These are phyloP conservation scores for Cryptus viduatorius DNA, from an alignment of 2,888 invertebrate species.

Conservation along the genomic window DNA sequence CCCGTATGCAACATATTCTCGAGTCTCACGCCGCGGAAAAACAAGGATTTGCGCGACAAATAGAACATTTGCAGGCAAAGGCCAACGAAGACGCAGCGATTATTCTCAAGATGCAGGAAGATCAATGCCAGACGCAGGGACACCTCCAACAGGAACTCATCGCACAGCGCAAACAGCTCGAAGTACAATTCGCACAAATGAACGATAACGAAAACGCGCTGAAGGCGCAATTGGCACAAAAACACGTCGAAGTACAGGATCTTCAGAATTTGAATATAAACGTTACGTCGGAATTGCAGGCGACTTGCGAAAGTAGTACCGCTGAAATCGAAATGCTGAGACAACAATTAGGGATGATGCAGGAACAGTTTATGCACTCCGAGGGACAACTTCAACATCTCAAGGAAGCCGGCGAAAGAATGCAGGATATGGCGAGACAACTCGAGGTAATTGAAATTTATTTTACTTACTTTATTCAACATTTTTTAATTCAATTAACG, in stretches of 20 bases:
- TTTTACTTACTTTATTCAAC: background rate
- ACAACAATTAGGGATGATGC: constrained; percentile 80
- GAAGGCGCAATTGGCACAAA: constrained; percentile 84
- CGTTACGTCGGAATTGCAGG: constrained; percentile 80
- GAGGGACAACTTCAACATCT: constrained; percentile 82
- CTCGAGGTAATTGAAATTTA: constrained; percentile 83
- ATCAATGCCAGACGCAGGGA: constrained; percentile 85
- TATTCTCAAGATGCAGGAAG: constrained; percentile 86
- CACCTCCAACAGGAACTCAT: constrained; percentile 86
- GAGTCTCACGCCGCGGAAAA: constrained; percentile 87
- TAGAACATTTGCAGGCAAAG: constrained; percentile 88
- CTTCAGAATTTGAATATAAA: constrained; percentile 80
- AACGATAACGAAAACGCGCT: constrained; percentile 86
- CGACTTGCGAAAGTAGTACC: constrained; percentile 80
- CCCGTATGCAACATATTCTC: constrained; percentile 88
- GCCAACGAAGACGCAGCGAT: constrained; percentile 86
- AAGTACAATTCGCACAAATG: constrained; percentile 88
- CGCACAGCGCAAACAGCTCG: constrained; percentile 88
- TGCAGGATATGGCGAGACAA: constrained; percentile 86
- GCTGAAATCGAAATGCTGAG: constrained; percentile 80
- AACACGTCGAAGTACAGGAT: constrained; percentile 86
- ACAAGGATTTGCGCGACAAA: constrained; percentile 87
- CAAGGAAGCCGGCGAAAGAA: constrained; percentile 86
- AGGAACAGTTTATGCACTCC: constrained; percentile 80
- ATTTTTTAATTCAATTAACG: too few species aligned